Evolutionary conservation across 2,113 vertebrate species (phyloP).

Genomic region (Loxodonta africana): DNA sequence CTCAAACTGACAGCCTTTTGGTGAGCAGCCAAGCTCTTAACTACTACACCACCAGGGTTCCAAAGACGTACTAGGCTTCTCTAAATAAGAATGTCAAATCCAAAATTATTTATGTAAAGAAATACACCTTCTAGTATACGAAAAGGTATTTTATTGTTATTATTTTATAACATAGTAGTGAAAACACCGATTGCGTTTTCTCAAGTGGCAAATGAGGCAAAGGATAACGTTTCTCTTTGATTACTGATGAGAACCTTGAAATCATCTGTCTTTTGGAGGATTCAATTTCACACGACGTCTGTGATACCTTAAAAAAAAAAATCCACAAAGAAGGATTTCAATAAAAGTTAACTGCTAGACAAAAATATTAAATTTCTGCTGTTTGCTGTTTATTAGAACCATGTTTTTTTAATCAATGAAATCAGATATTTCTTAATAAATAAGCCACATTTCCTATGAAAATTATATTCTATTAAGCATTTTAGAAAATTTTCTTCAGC

Average conservation of each 20-base stretch:
- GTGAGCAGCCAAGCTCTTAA: no score
- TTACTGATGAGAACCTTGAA: background rate
- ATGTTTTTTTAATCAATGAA: constrained; percentile 31
- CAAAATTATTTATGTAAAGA: constrained; percentile 44
- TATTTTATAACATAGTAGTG: constrained; percentile 14
- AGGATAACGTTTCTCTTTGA: background rate
- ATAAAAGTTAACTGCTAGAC: constrained; percentile 33
- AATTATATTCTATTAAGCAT: constrained; percentile 31
- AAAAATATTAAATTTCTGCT: constrained; percentile 44
- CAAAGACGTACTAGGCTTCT: background rate
- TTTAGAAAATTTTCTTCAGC: constrained; percentile 35
- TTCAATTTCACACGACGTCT: constrained; percentile 76
- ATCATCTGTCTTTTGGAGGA: constrained; percentile 82
- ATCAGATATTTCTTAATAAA: constrained; percentile 42
- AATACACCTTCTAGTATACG: constrained; percentile 25
- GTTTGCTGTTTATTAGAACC: constrained; percentile 50
- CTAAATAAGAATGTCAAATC: constrained; percentile 61
- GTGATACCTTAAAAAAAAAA: constrained; percentile 81
- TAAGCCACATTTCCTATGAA: constrained; percentile 35
- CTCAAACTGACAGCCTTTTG: no score
- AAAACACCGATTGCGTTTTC: constrained; percentile 45
- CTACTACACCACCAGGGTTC: no score
- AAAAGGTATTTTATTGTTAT: constrained; percentile 64
- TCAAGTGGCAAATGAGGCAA: constrained; percentile 58
- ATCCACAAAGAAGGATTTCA: constrained; percentile 57